Conservation (phyloP, 1,140 invertebrate genomes). For the Achroia grisella region DNA sequence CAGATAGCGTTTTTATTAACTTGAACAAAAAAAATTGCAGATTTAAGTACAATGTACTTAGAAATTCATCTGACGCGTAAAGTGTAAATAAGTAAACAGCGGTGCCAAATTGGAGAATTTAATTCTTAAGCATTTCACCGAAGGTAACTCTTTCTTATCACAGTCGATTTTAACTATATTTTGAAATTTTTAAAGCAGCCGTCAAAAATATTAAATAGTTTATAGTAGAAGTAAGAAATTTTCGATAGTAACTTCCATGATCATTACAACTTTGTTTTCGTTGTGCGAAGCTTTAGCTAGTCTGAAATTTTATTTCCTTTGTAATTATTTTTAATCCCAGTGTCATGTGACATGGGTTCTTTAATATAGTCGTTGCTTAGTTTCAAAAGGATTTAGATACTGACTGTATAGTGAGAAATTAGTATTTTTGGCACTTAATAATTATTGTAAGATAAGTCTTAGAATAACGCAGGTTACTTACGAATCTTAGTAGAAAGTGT, state of each 20-base stretch:
- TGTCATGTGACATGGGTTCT: no score
- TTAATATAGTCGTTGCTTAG: constrained; percentile 6
- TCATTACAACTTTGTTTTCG: constrained; percentile 23
- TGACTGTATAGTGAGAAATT: no score
- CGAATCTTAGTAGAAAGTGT: constrained; percentile 2
- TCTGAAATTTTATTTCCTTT: constrained; percentile 3
- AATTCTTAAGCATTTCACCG: constrained; percentile 33
- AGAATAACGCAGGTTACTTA: constrained; percentile 2
- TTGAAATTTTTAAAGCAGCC: constrained; percentile 18
- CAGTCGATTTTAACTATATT: constrained; percentile 24
- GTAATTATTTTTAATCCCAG: no score
- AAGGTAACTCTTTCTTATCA: constrained; percentile 46
- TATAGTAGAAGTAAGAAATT: constrained; percentile 10
- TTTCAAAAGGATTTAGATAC: background rate
- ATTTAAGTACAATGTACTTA: no score
- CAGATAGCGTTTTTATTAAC: no score
- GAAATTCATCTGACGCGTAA: no score
- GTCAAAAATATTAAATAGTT: constrained; percentile 61
- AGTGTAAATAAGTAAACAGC: no score
- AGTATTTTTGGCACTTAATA: constrained; percentile 20
- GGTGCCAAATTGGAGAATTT: constrained; percentile 16
- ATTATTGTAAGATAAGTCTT: constrained; percentile 4
- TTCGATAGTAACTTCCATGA: constrained; percentile 15
- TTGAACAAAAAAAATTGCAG: no score
- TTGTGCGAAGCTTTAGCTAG: constrained; percentile 14